These are phyloP conservation scores for Bilobella aurantiaca DNA, from an alignment of 1,140 invertebrate species.

Conservation along the genomic window DNA sequence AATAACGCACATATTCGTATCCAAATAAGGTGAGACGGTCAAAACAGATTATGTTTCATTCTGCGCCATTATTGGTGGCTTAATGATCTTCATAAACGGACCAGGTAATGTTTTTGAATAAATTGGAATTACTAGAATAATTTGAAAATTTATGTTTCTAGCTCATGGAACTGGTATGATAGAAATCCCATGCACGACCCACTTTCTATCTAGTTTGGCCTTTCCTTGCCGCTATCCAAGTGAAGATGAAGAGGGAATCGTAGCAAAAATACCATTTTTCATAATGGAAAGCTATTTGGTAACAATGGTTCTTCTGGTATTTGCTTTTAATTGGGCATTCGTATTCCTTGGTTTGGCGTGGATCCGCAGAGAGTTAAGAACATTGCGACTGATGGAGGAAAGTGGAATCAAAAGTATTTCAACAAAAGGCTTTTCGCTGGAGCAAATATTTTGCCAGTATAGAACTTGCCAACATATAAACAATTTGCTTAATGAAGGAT, in stretches of 20 bases:
- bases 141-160: not conserved
- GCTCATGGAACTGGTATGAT: not conserved
- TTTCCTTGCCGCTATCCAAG: not conserved
- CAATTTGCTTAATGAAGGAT: not conserved
- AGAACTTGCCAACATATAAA: not conserved
- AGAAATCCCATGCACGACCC: constrained; percentile 6
- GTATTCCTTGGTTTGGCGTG: not conserved
- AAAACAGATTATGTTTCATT: not conserved
- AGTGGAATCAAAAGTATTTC: too few species aligned
- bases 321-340: not conserved
- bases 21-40: not conserved
- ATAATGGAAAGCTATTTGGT: constrained; percentile 1
- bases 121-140: too few species aligned
- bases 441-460: not conserved
- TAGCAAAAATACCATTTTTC: not conserved
- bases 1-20: too few species aligned
- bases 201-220: not conserved
- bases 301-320: not conserved
- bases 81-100: not conserved
- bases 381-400: not conserved
- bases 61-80: not conserved
- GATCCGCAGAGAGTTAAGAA: not conserved
- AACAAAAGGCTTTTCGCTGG: not conserved
- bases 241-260: not conserved
- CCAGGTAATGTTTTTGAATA: too few species aligned